Evolutionary conservation across 2,888 invertebrate species (phyloP).

Genomic region (Rutpela maculata): DNA sequence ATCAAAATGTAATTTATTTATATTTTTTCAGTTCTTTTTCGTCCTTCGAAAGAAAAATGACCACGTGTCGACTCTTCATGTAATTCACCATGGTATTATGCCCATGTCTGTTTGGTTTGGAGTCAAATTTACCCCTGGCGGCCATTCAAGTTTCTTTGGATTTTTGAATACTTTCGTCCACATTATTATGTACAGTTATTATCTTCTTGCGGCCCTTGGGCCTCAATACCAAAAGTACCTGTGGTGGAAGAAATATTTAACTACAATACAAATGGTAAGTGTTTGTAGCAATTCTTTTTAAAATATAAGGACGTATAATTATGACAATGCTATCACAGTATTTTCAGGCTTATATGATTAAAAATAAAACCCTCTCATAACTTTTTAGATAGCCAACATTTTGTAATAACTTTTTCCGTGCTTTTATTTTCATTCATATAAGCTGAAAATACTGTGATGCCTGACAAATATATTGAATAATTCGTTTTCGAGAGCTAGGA

Average conservation of each 20-base stretch:
- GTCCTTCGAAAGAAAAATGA: slow-evolving; percentile 95
- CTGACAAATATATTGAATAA: too few relatives aligned
- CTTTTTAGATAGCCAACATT: too few relatives aligned
- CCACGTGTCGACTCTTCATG: slow-evolving; percentile 95
- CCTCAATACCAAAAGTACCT: slow-evolving; percentile 90
- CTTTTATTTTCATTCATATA: too few relatives aligned
- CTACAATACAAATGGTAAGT: slow-evolving; percentile 90
- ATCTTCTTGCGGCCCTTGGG: slow-evolving; percentile 92
- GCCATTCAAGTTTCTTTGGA: slow-evolving; percentile 95
- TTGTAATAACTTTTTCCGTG: too few relatives aligned
- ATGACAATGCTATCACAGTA: too few relatives aligned
- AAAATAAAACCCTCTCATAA: too few relatives aligned
- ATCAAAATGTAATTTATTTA: background rate
- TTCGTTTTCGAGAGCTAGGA: too few relatives aligned
- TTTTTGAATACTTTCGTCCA: slow-evolving; percentile 96
- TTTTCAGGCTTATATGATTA: too few relatives aligned
- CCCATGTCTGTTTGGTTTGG: slow-evolving; percentile 93
- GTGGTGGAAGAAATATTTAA: slow-evolving; percentile 98
- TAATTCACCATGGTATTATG: slow-evolving; percentile 98
- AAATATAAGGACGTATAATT: too few relatives aligned
- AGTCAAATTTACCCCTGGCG: slow-evolving; percentile 81
- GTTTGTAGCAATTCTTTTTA: background rate
- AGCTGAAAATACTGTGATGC: too few relatives aligned
- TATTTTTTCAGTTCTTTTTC: slow-evolving; percentile 83
- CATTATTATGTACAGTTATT: slow-evolving; percentile 96